These are phyloP conservation scores for Colletes gigas DNA, from an alignment of 1,140 invertebrate genomes.

Conservation along the genomic window DNA sequence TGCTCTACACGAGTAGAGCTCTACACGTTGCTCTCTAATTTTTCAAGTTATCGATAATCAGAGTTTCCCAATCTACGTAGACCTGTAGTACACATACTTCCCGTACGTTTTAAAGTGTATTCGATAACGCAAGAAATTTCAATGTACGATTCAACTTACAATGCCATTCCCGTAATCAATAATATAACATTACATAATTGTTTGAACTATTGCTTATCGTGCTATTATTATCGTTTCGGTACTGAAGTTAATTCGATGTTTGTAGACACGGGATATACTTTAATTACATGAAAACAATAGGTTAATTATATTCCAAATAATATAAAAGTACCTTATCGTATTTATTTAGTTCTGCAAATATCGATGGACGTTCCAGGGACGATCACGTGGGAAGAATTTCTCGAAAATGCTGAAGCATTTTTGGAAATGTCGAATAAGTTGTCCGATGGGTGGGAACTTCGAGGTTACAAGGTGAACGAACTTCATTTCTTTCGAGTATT, in stretches of 20 bases:
- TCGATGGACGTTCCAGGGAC: slow-evolving; percentile 77
- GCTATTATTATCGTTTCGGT: neutral
- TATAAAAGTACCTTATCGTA: neutral
- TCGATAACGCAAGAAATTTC: neutral
- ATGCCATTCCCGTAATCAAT: neutral
- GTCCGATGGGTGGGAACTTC: slow-evolving; percentile 74
- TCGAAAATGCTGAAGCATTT: slow-evolving; percentile 72
- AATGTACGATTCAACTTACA: neutral
- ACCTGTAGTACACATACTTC: neutral
- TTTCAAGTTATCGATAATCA: neutral
- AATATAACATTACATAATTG: neutral
- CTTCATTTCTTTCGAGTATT: neutral
- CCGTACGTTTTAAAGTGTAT: neutral
- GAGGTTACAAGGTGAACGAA: slow-evolving; percentile 72
- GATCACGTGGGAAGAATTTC: slow-evolving; percentile 77
- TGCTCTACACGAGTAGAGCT: neutral
- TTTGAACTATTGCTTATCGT: no score
- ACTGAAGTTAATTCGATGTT: neutral
- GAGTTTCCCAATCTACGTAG: neutral
- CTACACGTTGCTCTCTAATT: neutral
- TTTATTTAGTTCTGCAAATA: slow-evolving; percentile 12
- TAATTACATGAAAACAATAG: neutral
- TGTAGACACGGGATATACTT: no score
- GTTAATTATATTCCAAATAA: neutral
- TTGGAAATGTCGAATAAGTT: slow-evolving; percentile 68